Evolutionary conservation across 1,140 invertebrate species (phyloP).

Genomic region (Drosophila pseudoananassae): DNA sequence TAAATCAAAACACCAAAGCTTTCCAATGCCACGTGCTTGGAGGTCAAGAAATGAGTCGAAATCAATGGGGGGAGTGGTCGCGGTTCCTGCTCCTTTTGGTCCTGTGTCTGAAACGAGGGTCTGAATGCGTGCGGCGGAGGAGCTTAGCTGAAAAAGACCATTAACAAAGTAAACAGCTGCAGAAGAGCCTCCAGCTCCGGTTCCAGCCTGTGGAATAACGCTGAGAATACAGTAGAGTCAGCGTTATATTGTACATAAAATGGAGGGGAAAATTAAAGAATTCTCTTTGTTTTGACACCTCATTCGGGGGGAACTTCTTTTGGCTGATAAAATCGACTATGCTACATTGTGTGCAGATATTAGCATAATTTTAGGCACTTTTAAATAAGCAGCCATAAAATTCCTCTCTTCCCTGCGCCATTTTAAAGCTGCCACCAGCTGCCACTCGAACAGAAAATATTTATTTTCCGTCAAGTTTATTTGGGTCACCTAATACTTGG

Average conservation of each 20-base stretch:
- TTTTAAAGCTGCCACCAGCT: not conserved
- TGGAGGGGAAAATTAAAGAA: slow-evolving; percentile 44
- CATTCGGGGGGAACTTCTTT: slow-evolving; percentile 13
- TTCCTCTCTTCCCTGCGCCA: not conserved
- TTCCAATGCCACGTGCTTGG: slow-evolving; percentile 63
- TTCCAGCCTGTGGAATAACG: slow-evolving; percentile 17
- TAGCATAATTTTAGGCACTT: slow-evolving; percentile 46
- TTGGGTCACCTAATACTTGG: slow-evolving; percentile 18
- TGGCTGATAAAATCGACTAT: slow-evolving; percentile 25
- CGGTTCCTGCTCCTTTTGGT: not conserved
- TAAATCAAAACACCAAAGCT: slow-evolving; percentile 68
- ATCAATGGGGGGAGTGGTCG: slow-evolving; percentile 41
- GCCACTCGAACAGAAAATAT: slow-evolving; percentile 3
- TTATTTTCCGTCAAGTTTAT: slow-evolving; percentile 4
- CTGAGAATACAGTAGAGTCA: slow-evolving; percentile 59
- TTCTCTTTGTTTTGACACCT: slow-evolving; percentile 75
- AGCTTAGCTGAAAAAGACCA: slow-evolving; percentile 79
- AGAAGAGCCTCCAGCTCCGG: slow-evolving; percentile 45
- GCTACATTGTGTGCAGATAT: slow-evolving; percentile 20
- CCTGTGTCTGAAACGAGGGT: not conserved
- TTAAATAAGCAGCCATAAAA: slow-evolving; percentile 37
- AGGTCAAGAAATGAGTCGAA: slow-evolving; percentile 74
- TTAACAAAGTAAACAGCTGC: slow-evolving; percentile 82
- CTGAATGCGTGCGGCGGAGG: slow-evolving; percentile 54
- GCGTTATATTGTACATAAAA: slow-evolving; percentile 32